A percentile compares a stretch with the other conserved stretches of the same genome.
Evolutionary conservation across 2,888 invertebrate species (phyloP).

Genomic region (Leucania comma): DNA sequence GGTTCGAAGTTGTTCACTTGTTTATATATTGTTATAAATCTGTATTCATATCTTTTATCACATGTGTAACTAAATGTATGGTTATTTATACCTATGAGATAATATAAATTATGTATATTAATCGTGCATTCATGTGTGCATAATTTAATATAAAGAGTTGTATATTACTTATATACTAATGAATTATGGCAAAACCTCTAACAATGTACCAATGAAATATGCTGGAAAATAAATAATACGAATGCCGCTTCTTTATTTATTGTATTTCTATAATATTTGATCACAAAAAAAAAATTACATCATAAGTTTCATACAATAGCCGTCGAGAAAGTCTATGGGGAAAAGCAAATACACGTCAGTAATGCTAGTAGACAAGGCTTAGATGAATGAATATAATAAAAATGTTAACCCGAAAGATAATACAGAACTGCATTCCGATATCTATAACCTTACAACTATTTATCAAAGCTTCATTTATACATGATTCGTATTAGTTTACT

Average conservation of each 20-base stretch:
- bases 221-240: constrained; percentile 90
- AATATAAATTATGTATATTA: constrained; percentile 87
- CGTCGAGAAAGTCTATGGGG: background rate
- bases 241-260: constrained; percentile 90
- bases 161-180: constrained; percentile 86
- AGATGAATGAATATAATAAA: constrained; percentile 20
- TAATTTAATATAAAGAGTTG: constrained; percentile 88
- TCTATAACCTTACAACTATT: constrained; percentile 16
- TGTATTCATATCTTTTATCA: constrained; percentile 89
- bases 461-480: background rate
- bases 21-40: constrained; percentile 89
- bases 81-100: constrained; percentile 86
- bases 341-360: constrained; percentile 22
- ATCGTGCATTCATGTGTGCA: constrained; percentile 87
- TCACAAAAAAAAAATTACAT: constrained; percentile 52
- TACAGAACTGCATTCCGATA: constrained; percentile 13
- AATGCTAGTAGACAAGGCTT: constrained; percentile 22
- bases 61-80: constrained; percentile 85
- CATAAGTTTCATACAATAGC: constrained; percentile 9
- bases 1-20: constrained; percentile 89
- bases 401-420: constrained; percentile 7
- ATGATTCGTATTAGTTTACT: background rate
- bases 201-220: constrained; percentile 90
- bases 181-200: constrained; percentile 86
- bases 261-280: constrained; percentile 84